A percentile compares a stretch with the other conserved stretches of the same genome.
Conservation (phyloP, 2,797 vertebrate genomes). For the Cirrhinus molitorella region DNA sequence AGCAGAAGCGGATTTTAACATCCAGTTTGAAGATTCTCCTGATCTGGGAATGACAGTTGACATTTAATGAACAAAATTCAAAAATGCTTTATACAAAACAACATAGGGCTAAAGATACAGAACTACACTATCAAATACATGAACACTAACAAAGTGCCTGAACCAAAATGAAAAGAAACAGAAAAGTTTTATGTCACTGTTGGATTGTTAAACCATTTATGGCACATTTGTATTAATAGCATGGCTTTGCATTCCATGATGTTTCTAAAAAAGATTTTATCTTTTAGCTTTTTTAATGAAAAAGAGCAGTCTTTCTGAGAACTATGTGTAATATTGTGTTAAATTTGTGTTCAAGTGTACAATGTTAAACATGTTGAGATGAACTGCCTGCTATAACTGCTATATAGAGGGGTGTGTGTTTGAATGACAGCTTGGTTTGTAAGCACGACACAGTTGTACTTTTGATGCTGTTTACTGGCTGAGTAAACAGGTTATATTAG, state of each 20-base stretch:
- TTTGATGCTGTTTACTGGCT: not conserved
- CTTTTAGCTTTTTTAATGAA: not conserved
- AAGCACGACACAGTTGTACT: not conserved
- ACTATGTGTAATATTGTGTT: not conserved
- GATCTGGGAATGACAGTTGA: slow-evolving; percentile 90
- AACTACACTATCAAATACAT: not conserved
- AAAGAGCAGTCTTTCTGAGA: not conserved
- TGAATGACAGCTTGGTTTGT: not conserved
- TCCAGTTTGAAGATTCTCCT: slow-evolving; percentile 85
- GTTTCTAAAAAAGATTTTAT: not conserved
- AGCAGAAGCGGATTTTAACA: slow-evolving; percentile 80
- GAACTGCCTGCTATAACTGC: not conserved
- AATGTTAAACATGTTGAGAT: not conserved
- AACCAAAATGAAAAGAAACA: not conserved
- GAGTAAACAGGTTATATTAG: not conserved
- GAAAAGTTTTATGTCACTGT: not conserved
- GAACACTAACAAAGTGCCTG: not conserved
- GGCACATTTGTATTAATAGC: not conserved
- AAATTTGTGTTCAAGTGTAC: not conserved
- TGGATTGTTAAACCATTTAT: not conserved
- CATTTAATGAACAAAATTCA: slow-evolving; percentile 73
- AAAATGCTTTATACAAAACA: not conserved
- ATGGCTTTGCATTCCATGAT: slow-evolving; percentile 9
- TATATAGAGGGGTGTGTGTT: not conserved
- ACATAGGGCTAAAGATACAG: not conserved